Base-by-base conservation (phyloP, 2,888 invertebrate genomes). In the Phragmatobia fuliginosa region DNA sequence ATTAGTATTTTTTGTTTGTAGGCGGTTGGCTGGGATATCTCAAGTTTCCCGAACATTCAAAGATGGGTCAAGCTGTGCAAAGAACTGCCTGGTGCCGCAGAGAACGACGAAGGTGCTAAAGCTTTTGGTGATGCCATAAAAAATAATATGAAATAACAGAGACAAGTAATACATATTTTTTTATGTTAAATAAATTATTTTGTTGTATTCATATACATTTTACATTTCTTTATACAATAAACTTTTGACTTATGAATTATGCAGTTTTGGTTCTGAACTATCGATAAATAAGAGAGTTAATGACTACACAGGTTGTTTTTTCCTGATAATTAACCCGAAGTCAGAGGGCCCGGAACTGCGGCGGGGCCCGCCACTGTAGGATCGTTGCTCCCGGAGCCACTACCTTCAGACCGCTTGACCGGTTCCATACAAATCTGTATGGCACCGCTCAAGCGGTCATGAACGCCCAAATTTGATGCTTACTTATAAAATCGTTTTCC, bases 71-170 rank as follows among this genome's bases (percentile, higher is more conserved):
- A 95, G 65, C 91, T 94, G 70, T 97, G 97, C 84, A 90, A 93
- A 38, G 81, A 90, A 31, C 89, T 97, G 58, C 96, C 96, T 28
- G 96, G 96, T 49, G 96, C 94, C 83, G 88, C 87, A 41, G 96
- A 96, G 86, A 97, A 96, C 82, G 92, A 96, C 76, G 92, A 91
- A 82, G 96, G 96, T 31, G 96, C 96, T 21, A 94, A 95, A 79
- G 77, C 85, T 49, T 96, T 95, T 88, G 96, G 96, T 49, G 95
- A 95, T 81, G 93, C 94, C 56, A 96, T 96, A 0, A 95, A 90
- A 80, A 96, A 94, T 78, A 96, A 96, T 78, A 84, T 94, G 0
- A 88, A 88, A 78, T 75, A 87, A 82, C 87, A 81, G 68, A 33
- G 25, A 18, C 4, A 8, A 52, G 11, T n/a, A n/a, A n/a, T n/a